Evolutionary conservation across 2,113 vertebrate genomes (phyloP).

Genomic region (Dromaius novaehollandiae): DNA sequence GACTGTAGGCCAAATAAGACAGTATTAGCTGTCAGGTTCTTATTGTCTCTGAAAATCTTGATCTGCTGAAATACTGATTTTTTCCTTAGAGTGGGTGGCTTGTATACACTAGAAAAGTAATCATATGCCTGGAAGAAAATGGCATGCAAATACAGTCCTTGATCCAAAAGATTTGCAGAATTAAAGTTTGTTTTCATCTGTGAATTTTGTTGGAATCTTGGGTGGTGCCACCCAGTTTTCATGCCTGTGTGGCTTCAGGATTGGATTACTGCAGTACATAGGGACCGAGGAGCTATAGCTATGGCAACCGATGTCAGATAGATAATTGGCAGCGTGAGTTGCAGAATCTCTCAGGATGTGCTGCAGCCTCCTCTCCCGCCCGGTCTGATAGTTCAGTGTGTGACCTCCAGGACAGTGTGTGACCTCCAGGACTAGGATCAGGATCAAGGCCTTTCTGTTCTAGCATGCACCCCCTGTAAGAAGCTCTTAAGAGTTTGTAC

Average conservation of each 20-base stretch:
- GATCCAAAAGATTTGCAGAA: not conserved
- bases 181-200: not conserved
- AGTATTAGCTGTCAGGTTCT: not conserved
- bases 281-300: not conserved
- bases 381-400: not conserved
- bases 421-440: not conserved
- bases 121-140: not conserved
- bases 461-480: not conserved
- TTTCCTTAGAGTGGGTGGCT: not conserved
- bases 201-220: not conserved
- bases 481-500: not conserved
- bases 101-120: not conserved
- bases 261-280: not conserved
- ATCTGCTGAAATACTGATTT: not conserved
- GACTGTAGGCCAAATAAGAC: not conserved
- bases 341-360: not conserved
- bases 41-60: not conserved
- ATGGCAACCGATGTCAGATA: conserved; percentile 8
- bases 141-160: not conserved
- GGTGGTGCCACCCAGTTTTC: not conserved
- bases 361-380: not conserved
- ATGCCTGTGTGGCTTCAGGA: not conserved
- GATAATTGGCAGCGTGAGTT: not conserved
- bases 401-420: not conserved
- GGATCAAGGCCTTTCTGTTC: not conserved